phyloP scores from a whole-genome alignment of 2,797 vertebrate genomes.

The Hydrolagus colliei region DNA sequence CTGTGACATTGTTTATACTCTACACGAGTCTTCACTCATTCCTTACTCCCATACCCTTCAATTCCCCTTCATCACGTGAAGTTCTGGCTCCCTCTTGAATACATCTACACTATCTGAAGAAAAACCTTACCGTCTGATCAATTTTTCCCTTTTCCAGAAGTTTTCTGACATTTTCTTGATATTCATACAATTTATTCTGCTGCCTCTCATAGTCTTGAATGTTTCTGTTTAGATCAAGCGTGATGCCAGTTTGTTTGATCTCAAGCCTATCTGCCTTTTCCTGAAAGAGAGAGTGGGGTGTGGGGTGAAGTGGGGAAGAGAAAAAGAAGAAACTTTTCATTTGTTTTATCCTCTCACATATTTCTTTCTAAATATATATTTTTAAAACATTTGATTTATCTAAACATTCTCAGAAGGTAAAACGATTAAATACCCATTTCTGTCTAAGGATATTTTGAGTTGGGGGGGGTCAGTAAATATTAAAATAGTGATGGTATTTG shows the following conservation, averaged over 20 bases:
- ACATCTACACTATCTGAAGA: no score
- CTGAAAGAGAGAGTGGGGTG: conserved; percentile 38
- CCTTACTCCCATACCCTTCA: no score
- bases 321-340: neutral
- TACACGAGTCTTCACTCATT: no score
- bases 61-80: no score
- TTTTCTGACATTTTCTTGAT: conserved; percentile 51
- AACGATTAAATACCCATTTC: no score
- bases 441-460: no score
- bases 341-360: neutral
- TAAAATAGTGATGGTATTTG: no score
- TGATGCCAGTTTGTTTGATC: conserved; percentile 45
- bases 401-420: no score
- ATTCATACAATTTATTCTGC: conserved; percentile 42
- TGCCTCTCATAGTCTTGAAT: conserved; percentile 44
- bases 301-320: neutral
- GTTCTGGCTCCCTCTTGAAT: no score
- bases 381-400: neutral
- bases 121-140: conserved; percentile 46
- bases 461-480: no score
- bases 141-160: conserved; percentile 47
- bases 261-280: conserved; percentile 47
- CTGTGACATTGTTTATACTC: no score
- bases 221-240: conserved; percentile 43
- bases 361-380: neutral